A percentile compares a stretch with the other conserved stretches of the same genome.
Evolutionary conservation across 2,888 invertebrate species (phyloP).

Genomic region (Caradrina kadenii): DNA sequence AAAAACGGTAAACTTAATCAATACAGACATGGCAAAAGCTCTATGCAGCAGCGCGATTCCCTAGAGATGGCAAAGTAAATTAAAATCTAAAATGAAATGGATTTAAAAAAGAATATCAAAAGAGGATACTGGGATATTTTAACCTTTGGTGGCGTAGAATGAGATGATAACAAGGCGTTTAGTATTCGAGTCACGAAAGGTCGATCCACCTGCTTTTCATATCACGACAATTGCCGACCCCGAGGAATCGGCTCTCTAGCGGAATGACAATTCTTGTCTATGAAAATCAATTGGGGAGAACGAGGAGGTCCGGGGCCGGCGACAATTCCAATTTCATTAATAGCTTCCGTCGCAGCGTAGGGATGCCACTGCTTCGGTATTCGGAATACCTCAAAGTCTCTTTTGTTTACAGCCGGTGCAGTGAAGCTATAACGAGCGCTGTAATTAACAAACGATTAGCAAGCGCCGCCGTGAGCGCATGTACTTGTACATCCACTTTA

Average conservation of each 20-base stretch:
- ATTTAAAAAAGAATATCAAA: conserved; percentile 78
- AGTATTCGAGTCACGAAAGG: conserved; percentile 85
- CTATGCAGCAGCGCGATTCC: conserved; percentile 59
- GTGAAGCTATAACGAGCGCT: conserved; percentile 57
- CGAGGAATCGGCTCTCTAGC: conserved; percentile 81
- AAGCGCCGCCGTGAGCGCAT: conserved; percentile 21
- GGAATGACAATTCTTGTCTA: conserved; percentile 87
- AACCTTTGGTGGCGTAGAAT: conserved; percentile 81
- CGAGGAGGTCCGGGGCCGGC: conserved; percentile 77
- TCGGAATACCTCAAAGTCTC: conserved; percentile 59
- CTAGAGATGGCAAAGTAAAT: conserved; percentile 71
- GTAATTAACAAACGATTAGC: conserved; percentile 66
- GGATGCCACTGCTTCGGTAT: conserved; percentile 70
- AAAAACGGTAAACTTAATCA: conserved; percentile 56
- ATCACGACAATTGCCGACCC: conserved; percentile 89
- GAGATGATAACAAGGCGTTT: conserved; percentile 87
- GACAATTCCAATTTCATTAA: conserved; percentile 87
- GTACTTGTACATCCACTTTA: conserved; percentile 30
- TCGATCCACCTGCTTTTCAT: conserved; percentile 89
- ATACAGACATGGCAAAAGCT: conserved; percentile 50
- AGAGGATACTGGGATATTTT: conserved; percentile 80
- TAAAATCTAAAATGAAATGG: conserved; percentile 75
- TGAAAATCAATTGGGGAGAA: conserved; percentile 88
- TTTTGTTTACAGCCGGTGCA: conserved; percentile 57
- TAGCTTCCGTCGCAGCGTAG: conserved; percentile 80